Conservation (phyloP, 2,113 vertebrate species). For the Phyllostomus discolor region DNA sequence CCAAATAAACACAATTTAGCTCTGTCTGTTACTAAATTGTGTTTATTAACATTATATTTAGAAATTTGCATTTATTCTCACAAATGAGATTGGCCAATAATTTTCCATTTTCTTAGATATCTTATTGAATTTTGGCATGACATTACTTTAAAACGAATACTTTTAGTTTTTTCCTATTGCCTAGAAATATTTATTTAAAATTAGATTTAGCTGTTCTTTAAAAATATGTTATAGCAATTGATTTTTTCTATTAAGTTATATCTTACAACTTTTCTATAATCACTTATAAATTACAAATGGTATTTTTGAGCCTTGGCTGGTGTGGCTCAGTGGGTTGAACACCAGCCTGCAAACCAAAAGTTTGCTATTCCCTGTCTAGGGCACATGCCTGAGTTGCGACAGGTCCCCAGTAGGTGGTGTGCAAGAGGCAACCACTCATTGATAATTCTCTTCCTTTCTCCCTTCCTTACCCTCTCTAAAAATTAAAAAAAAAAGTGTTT, state of each 20-base stretch:
- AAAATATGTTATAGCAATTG: background rate
- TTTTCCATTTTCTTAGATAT: background rate
- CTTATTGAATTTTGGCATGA: background rate
- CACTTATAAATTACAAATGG: background rate
- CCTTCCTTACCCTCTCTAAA: too few species aligned
- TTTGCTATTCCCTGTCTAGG: too few species aligned
- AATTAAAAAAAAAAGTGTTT: too few species aligned
- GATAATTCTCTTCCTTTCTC: too few species aligned
- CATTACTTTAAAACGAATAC: background rate
- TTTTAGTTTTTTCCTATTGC: background rate
- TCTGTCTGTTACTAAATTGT: background rate
- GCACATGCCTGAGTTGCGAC: too few species aligned
- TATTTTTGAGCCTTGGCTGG: background rate
- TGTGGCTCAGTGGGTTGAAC: too few species aligned
- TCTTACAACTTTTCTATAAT: background rate
- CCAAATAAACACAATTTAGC: background rate
- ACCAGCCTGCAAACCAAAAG: too few species aligned
- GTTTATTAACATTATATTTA: background rate
- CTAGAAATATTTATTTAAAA: background rate
- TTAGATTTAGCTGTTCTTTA: background rate
- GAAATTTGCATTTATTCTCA: background rate
- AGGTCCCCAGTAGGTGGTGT: too few species aligned
- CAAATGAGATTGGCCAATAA: background rate
- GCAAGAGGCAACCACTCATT: too few species aligned
- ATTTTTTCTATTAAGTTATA: background rate